A percentile compares a stretch with the other conserved stretches of the same genome.
Evolutionary conservation across 1,140 invertebrate species (phyloP).

Genomic region (Tetranychus cinnabarinus): DNA sequence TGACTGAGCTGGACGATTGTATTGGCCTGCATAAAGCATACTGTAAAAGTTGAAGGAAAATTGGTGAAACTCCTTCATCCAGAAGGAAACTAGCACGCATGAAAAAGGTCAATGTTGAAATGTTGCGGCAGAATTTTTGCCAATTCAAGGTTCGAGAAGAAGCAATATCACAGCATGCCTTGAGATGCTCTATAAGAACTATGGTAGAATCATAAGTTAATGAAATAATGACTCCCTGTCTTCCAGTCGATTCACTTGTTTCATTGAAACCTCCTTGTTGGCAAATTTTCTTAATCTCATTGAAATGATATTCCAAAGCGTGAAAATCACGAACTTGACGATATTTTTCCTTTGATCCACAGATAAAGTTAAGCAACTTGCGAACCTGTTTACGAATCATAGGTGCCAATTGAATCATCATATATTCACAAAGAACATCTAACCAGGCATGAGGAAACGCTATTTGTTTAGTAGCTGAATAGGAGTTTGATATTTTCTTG

Average conservation of each 20-base stretch:
- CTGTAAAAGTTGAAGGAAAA: constrained; percentile 66
- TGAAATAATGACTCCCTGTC: constrained; percentile 17
- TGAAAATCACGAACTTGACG: constrained; percentile 75
- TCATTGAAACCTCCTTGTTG: constrained; percentile 30
- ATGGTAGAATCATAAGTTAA: constrained; percentile 71
- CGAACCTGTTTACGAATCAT: constrained; percentile 41
- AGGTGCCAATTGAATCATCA: constrained; percentile 49
- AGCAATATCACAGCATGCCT: constrained; percentile 76
- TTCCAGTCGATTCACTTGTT: constrained; percentile 1
- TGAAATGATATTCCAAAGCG: constrained; percentile 29
- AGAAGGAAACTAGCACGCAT: constrained; percentile 51
- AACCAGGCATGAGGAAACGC: constrained; percentile 37
- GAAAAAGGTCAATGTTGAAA: constrained; percentile 43
- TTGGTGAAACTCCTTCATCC: constrained; percentile 78
- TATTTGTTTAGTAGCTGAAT: constrained; percentile 1
- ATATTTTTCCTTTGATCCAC: constrained; percentile 62
- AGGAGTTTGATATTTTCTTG: constrained; percentile 26
- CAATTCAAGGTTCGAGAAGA: constrained; percentile 73
- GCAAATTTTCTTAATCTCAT: constrained; percentile 29
- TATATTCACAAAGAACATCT: constrained; percentile 71
- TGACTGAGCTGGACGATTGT: background rate
- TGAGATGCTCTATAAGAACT: constrained; percentile 77
- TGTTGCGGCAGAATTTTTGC: constrained; percentile 68
- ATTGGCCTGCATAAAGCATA: constrained; percentile 40
- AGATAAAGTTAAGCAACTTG: constrained; percentile 72